phyloP scores from a whole-genome alignment of 2,888 invertebrate genomes.

The Abscondita cerata region DNA sequence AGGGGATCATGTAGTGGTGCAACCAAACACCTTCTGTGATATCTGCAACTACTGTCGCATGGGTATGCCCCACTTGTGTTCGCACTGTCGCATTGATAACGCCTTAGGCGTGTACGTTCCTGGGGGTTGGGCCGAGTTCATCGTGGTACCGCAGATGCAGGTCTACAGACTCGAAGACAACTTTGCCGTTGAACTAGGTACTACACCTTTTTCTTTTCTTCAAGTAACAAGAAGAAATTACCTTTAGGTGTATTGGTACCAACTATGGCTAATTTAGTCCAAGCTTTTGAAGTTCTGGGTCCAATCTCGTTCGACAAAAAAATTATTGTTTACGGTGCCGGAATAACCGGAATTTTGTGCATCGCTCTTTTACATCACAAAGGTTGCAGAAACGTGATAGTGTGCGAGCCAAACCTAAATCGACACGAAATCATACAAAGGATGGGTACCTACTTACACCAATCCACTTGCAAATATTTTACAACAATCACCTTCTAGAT shows the following conservation, averaged over 20 bases:
- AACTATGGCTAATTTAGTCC: conserved; percentile 73
- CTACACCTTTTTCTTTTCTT: not conserved
- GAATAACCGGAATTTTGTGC: conserved; percentile 78
- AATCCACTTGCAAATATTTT: too few species aligned
- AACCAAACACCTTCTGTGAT: conserved; percentile 69
- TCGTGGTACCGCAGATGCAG: conserved; percentile 65
- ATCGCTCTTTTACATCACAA: conserved; percentile 70
- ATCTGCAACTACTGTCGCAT: conserved; percentile 67
- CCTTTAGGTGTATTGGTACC: conserved; percentile 68
- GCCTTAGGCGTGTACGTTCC: conserved; percentile 70
- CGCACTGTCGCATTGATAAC: conserved; percentile 65
- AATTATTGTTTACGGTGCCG: conserved; percentile 72
- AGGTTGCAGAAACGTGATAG: conserved; percentile 72
- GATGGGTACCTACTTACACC: conserved; percentile 60
- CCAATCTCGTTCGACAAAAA: conserved; percentile 67
- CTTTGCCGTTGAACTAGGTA: conserved; percentile 62
- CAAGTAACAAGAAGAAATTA: conserved; percentile 1
- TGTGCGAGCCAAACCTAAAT: conserved; percentile 69
- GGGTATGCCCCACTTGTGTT: conserved; percentile 71
- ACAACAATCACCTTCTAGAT: conserved; percentile 9
- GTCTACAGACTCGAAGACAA: conserved; percentile 62
- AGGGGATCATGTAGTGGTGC: conserved; percentile 72
- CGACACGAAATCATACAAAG: conserved; percentile 62
- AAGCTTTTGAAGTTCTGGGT: conserved; percentile 69
- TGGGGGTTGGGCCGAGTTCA: conserved; percentile 75